Evolutionary conservation across 2,797 vertebrate genomes (phyloP), one percentile per base, ranked within the genome.

Genomic region (Anguilla pacifica): DNA sequence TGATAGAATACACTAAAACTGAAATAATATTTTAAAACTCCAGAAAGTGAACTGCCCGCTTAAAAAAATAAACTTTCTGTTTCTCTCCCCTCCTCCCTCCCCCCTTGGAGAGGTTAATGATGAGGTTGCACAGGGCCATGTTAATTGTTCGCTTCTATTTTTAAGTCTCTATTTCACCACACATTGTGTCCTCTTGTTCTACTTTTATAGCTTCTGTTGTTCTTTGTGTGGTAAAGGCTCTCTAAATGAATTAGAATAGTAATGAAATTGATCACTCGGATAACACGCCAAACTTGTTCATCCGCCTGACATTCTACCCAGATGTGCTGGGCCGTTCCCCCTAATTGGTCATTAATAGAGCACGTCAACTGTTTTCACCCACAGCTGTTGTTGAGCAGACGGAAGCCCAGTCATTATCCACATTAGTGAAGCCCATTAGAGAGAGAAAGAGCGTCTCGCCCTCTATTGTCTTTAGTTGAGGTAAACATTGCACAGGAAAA

Each of bases 341-440:
- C 67, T 85, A 59, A 85, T 85, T 74, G 82, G 70, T 77, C 87
- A 67, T 88, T 53, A 79, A 61, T 31, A 59, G 67, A 85, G 70
- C 67, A 77, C 22, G 70, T 84, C 25, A 72, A 84, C 67, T 85
- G 70, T 85, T 88, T 88, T 70, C 64, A 85, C 87, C 77, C 83
- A 61, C 64, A 85, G 87, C 87, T 88, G 87, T 13, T 77, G 53
- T 51, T 46, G 25, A 59, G n/a, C 51, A 59, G 19, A 6, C 9
- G 19, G 64, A 81, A 61, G 61, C 81, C 81, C 61, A 13, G 28
- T 55, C 81, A 87, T 87, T 87, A 84, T 46, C 64, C 86, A 87
- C 86, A 87, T 83, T 87, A 70, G 86, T 31, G 4, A 61, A 81
- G 81, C 74, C 43, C 39, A 59, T 57, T 79, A 35, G 85, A 74